Evolutionary conservation across 92 coral and sea anemone genomes (phyloP).

Genomic region (Actinernus sp.): DNA sequence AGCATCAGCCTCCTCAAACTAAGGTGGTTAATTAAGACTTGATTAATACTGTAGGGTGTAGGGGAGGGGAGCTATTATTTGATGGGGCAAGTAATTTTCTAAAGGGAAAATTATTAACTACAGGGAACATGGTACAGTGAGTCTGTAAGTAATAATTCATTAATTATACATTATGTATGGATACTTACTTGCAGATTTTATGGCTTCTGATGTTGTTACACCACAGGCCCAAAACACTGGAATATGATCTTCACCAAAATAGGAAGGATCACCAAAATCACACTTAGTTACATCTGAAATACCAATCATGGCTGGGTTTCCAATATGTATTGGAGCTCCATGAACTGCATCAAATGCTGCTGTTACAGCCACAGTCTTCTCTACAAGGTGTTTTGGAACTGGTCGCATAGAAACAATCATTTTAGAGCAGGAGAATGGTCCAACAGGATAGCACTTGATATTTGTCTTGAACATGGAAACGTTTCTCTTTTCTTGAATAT

Average conservation of each 20-base stretch:
- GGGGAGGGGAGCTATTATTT: too few relatives aligned
- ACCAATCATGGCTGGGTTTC: constrained; percentile 83
- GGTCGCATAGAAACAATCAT: constrained; percentile 96
- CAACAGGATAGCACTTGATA: constrained; percentile 67
- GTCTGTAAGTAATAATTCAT: neutral
- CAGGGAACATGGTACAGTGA: too few relatives aligned
- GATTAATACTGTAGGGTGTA: too few relatives aligned
- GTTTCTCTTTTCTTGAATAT: constrained; percentile 41
- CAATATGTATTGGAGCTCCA: constrained; percentile 97
- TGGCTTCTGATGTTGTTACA: constrained; percentile 61
- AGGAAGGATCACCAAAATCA: constrained; percentile 65
- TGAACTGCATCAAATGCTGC: constrained; percentile 82
- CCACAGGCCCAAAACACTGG: constrained; percentile 96
- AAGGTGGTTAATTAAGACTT: too few relatives aligned
- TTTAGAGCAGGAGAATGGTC: constrained; percentile 67
- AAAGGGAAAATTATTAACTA: too few relatives aligned
- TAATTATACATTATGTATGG: too few relatives aligned
- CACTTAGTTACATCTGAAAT: constrained; percentile 40
- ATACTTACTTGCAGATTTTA: constrained; percentile 76
- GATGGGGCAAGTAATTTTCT: too few relatives aligned
- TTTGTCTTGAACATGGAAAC: constrained; percentile 87
- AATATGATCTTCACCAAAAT: constrained; percentile 50
- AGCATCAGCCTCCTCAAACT: too few relatives aligned
- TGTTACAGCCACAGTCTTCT: constrained; percentile 79
- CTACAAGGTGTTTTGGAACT: constrained; percentile 61